A percentile compares a stretch with the other conserved stretches of the same genome.
Evolutionary conservation across 2,797 vertebrate genomes (phyloP).

Genomic region (Oreonectes daqikongensis): DNA sequence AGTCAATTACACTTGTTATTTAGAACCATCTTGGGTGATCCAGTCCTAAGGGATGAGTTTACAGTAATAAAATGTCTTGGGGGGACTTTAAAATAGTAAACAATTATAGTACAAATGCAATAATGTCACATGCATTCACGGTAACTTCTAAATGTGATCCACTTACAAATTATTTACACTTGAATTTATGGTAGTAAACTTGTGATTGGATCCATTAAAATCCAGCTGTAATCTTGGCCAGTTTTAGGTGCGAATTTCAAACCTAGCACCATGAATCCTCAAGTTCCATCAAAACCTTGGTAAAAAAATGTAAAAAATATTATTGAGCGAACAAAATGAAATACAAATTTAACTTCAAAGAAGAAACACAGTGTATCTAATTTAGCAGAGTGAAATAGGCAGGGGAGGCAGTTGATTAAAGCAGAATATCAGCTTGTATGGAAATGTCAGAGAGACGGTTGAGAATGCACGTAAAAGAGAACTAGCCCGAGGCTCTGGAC

Average conservation of each 20-base stretch:
- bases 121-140: no score
- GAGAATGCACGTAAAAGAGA: conserved; percentile 34
- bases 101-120: no score
- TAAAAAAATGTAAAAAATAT: conserved; percentile 27
- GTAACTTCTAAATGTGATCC: not conserved
- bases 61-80: no score
- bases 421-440: conserved; percentile 56
- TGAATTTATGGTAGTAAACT: no score
- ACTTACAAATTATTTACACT: not conserved
- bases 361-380: conserved; percentile 62
- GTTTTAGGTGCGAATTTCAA: no score
- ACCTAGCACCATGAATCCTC: conserved; percentile 8
- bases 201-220: not conserved
- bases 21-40: not conserved
- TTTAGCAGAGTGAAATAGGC: conserved; percentile 57
- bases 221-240: not conserved
- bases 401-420: conserved; percentile 60
- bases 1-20: no score
- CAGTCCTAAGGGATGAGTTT: not conserved
- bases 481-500: conserved; percentile 46
- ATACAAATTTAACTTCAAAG: conserved; percentile 66
- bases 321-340: conserved; percentile 56
- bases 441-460: conserved; percentile 49
- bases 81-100: no score
- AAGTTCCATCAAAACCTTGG: conserved; percentile 31